These are phyloP conservation scores for Nycteola revayana DNA, from an alignment of 2,888 invertebrate species.

Conservation along the genomic window DNA sequence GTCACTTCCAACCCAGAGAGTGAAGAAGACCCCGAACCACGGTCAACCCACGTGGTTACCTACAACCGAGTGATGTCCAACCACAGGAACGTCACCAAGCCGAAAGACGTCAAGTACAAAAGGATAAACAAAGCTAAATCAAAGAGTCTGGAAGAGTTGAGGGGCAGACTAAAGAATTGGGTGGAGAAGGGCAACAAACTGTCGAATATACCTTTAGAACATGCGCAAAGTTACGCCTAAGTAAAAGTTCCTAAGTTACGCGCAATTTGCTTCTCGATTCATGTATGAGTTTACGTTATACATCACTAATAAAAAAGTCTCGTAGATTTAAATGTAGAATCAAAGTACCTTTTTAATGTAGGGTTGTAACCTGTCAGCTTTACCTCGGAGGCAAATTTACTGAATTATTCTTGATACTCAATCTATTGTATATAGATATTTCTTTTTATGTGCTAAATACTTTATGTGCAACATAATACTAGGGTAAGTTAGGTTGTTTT, in stretches of 20 bases:
- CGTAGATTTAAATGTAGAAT: slow-evolving; percentile 24
- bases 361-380: slow-evolving; percentile 48
- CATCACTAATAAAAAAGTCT: slow-evolving; percentile 19
- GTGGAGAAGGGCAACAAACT: slow-evolving; percentile 90
- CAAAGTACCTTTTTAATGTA: slow-evolving; percentile 39
- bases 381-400: slow-evolving; percentile 44
- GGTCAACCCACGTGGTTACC: slow-evolving; percentile 84
- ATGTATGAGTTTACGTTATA: slow-evolving; percentile 11
- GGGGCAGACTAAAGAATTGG: slow-evolving; percentile 92
- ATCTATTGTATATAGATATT: slow-evolving; percentile 69
- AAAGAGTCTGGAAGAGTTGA: slow-evolving; percentile 91
- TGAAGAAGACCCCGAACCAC: slow-evolving; percentile 65
- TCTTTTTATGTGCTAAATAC: slow-evolving; percentile 42
- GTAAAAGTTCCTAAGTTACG: slow-evolving; percentile 46
- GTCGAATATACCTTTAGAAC: slow-evolving; percentile 85
- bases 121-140: slow-evolving; percentile 95
- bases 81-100: slow-evolving; percentile 94
- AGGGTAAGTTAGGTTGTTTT: slow-evolving; percentile 26
- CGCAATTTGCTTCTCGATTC: slow-evolving; percentile 12
- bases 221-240: slow-evolving; percentile 85
- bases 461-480: slow-evolving; percentile 38
- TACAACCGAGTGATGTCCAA: slow-evolving; percentile 95
- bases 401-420: slow-evolving; percentile 73
- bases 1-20: slow-evolving; percentile 68
- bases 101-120: slow-evolving; percentile 95